Base-by-base conservation (phyloP, 2,888 invertebrate genomes). In the Lasius fuliginosus region DNA sequence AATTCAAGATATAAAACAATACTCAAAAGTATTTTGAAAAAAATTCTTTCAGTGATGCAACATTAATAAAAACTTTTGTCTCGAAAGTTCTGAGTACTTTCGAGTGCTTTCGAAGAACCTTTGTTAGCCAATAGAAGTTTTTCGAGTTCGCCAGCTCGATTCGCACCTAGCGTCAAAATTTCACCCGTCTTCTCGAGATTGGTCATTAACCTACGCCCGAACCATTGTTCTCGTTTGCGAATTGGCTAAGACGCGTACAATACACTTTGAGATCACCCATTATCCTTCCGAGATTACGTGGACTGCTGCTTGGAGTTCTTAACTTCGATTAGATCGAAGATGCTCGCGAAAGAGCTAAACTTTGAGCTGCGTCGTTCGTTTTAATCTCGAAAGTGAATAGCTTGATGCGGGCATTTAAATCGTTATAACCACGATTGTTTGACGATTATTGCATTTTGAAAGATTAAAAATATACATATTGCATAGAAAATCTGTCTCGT, bases 181-280 rank as follows among this genome's bases (percentile, higher is more conserved):
- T 89, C 87, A 85, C 87, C 85, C 79, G 89, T 85, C 89, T 91
- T 88, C 89, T 85, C 85, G 81, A 89, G 91, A 92, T 92, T 91
- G 91, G 87, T 92, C 92, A 92, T 93, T 93, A 92, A 92, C 90
- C 90, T 85, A 82, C 86, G 85, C 88, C 46, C 82, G 79, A 68
- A 56, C 89, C 76, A 92, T 93, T 93, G 93, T 93, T 93, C 92
- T 89, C 85, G 75, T 86, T 88, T 81, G 86, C 88, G 90, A 91
- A 89, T 88, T 83, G 87, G 85, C 88, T 87, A 86, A 87, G 89
- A 88, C 85, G 87, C 88, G 88, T 87, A 92, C 91, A 92, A 92
- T 93, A 88, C 91, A 83, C 87, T 88, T 82, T 88, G 82, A 62
- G 86, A 83, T 88, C 86, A 88, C 85, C 90, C 87, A 91, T 92